Percentiles rank a stretch among this genome's conserved stretches.
Conservation (phyloP, 2,888 invertebrate species). For the Chirona hameri region DNA sequence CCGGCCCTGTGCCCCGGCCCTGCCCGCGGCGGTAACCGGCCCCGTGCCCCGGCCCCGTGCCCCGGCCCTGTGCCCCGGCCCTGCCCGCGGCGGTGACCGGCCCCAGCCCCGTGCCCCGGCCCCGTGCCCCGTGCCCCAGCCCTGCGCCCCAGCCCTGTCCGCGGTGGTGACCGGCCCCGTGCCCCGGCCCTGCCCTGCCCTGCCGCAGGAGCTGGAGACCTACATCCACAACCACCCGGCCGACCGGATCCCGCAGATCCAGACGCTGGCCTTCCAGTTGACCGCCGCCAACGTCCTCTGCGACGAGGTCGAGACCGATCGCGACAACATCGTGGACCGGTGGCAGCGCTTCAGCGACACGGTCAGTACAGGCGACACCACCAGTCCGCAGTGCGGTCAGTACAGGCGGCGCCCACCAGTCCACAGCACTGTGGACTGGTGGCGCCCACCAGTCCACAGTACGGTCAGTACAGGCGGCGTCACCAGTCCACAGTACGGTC, state of each 20-base stretch:
- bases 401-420: constrained; percentile 52
- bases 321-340: constrained; percentile 59
- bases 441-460: too few species aligned
- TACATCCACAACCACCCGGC: constrained; percentile 70
- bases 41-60: too few species aligned
- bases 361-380: constrained; percentile 58
- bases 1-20: too few species aligned
- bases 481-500: too few species aligned
- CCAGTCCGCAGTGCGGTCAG: constrained; percentile 53
- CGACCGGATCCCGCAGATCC: constrained; percentile 66
- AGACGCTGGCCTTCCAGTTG: constrained; percentile 69
- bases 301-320: constrained; percentile 62
- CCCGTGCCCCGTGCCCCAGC: too few species aligned
- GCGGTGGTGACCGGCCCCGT: too few species aligned
- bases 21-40: too few species aligned
- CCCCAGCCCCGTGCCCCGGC: too few species aligned
- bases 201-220: constrained; percentile 62
- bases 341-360: constrained; percentile 67
- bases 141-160: too few species aligned
- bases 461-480: constrained; percentile 62
- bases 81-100: too few species aligned
- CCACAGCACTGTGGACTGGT: too few species aligned
- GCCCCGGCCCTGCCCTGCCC: neutral
- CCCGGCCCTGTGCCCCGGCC: too few species aligned
- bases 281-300: constrained; percentile 71